A percentile compares a stretch with the other conserved stretches of the same genome.
phyloP scores from a whole-genome alignment of 37 sponge, comb jelly and placozoan species.

The Chondrosia reniformis region DNA sequence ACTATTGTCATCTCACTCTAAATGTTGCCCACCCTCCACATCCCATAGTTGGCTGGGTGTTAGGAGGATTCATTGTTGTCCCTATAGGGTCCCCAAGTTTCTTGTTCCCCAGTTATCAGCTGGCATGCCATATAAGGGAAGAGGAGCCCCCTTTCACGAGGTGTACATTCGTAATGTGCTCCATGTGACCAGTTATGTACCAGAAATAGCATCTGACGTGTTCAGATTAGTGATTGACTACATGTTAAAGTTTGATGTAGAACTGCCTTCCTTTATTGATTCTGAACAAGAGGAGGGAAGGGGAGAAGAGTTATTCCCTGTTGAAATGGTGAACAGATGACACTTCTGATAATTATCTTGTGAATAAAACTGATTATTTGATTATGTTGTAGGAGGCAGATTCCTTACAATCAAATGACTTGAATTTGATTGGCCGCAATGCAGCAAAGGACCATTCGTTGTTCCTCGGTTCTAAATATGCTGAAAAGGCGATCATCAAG shows the following conservation, averaged over 20 bases:
- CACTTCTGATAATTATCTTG: no score
- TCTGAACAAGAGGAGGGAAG: not conserved
- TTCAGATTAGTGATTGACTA: slow-evolving; percentile 46
- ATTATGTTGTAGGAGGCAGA: no score
- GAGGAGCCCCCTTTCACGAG: slow-evolving; percentile 32
- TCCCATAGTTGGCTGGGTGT: not conserved
- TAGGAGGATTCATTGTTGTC: not conserved
- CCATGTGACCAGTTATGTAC: slow-evolving; percentile 45
- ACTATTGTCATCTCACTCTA: not conserved
- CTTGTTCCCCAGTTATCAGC: not conserved
- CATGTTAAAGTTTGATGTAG: slow-evolving; percentile 67
- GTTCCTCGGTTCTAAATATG: not conserved
- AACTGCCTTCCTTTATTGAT: not conserved
- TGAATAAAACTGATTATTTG: no score
- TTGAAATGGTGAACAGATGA: not conserved
- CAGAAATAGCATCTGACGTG: slow-evolving; percentile 42
- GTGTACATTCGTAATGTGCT: slow-evolving; percentile 56
- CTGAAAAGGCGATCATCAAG: slow-evolving; percentile 31
- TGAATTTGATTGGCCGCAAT: no score
- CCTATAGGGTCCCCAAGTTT: not conserved
- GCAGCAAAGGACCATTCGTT: no score
- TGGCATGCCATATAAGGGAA: slow-evolving; percentile 3
- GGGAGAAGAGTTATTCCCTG: not conserved
- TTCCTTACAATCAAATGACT: no score
- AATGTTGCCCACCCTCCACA: not conserved